A percentile compares a stretch with the other conserved stretches of the same genome.
These are phyloP conservation scores for Platycheirus rosarum DNA, from an alignment of 2,888 invertebrate genomes.

Conservation along the genomic window DNA sequence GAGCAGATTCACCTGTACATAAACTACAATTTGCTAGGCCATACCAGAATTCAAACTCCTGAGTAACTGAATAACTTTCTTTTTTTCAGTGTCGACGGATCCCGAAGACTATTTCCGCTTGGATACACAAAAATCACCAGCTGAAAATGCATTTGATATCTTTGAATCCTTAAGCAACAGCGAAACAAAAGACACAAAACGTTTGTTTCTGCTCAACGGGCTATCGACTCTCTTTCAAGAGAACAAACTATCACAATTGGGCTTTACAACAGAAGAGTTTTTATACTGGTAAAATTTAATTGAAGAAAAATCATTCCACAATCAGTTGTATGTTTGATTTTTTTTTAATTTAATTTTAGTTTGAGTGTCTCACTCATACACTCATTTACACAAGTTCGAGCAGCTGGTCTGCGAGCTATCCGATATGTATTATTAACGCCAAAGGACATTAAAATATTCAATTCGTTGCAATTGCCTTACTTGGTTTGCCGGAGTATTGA, in stretches of 20 bases:
- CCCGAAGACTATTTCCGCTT: slow-evolving; percentile 86
- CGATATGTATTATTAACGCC: slow-evolving; percentile 91
- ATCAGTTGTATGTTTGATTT: no score
- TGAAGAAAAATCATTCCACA: neutral
- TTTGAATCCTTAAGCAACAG: slow-evolving; percentile 85
- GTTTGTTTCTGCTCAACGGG: slow-evolving; percentile 93
- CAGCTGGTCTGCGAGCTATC: slow-evolving; percentile 93
- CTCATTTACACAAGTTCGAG: slow-evolving; percentile 94
- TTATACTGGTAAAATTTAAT: slow-evolving; percentile 87
- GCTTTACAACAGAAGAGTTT: slow-evolving; percentile 91
- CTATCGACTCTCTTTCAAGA: slow-evolving; percentile 88
- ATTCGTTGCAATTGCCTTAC: slow-evolving; percentile 91
- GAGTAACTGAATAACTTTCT: neutral
- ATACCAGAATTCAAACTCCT: no score
- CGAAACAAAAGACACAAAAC: slow-evolving; percentile 88
- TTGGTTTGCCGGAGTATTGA: slow-evolving; percentile 94
- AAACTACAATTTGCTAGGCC: no score
- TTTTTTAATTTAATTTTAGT: slow-evolving; percentile 84
- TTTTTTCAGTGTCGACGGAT: slow-evolving; percentile 75
- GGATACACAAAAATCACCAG: slow-evolving; percentile 85
- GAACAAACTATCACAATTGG: slow-evolving; percentile 82
- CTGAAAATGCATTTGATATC: slow-evolving; percentile 87
- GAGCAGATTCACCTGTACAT: no score
- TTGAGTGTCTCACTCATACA: slow-evolving; percentile 92
- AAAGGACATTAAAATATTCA: slow-evolving; percentile 90